Conservation (phyloP, 2,888 invertebrate genomes). For the Clostera curtula region DNA sequence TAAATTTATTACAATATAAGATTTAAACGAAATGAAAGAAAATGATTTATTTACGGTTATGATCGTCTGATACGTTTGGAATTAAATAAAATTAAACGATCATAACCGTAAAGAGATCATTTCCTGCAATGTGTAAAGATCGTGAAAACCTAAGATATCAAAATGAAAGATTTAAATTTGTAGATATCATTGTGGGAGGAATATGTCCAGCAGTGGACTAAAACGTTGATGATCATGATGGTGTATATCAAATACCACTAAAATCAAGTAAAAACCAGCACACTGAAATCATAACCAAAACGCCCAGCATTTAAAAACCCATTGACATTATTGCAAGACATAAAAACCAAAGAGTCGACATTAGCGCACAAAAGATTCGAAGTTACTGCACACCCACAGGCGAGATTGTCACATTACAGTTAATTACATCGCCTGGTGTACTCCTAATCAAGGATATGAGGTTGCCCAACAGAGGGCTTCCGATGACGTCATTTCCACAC, state of each 20-base stretch:
- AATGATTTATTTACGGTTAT: no score
- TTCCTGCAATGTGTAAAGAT: no score
- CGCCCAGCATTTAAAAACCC: neutral
- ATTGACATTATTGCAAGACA: constrained; percentile 1
- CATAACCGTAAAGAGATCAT: no score
- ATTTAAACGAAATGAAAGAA: no score
- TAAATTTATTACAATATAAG: no score
- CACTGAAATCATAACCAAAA: neutral
- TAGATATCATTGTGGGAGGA: no score
- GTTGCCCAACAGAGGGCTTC: constrained; percentile 17
- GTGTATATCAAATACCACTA: neutral
- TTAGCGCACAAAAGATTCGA: constrained; percentile 1
- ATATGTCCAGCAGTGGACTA: no score
- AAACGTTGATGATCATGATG: no score
- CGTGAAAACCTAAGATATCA: no score
- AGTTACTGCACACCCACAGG: constrained; percentile 1
- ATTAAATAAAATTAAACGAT: no score
- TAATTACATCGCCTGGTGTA: constrained; percentile 9
- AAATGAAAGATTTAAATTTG: no score
- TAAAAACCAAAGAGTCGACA: neutral
- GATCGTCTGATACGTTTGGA: no score
- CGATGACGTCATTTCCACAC: constrained; percentile 7
- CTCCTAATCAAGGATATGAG: constrained; percentile 26
- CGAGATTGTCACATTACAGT: constrained; percentile 6
- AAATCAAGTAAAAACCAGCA: neutral